Evolutionary conservation across 1,140 invertebrate species (phyloP).

Genomic region (Drosophila kurseongensis): DNA sequence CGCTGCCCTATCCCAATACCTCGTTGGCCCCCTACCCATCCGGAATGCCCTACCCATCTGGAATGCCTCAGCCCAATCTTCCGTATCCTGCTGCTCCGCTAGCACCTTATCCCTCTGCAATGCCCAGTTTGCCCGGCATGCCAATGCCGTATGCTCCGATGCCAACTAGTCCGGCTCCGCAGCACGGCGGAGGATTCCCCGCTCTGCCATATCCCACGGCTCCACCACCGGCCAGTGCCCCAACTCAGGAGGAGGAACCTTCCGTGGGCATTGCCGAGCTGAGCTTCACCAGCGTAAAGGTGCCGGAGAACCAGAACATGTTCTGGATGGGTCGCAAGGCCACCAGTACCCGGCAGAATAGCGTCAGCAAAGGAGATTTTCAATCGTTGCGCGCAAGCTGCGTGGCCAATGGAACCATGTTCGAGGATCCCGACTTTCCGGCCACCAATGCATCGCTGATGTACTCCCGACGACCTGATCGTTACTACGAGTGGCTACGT

Average conservation of each 20-base stretch:
- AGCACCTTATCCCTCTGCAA: conserved; percentile 43
- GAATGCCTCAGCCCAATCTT: conserved; percentile 44
- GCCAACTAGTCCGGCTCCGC: conserved; percentile 56
- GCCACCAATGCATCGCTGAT: conserved; percentile 91
- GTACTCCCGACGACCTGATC: conserved; percentile 90
- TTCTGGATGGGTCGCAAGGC: conserved; percentile 78
- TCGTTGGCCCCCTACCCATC: conserved; percentile 41
- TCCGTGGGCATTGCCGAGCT: conserved; percentile 71
- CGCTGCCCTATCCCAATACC: conserved; percentile 54
- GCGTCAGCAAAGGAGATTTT: conserved; percentile 87
- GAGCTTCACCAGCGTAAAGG: conserved; percentile 77
- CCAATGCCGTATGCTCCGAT: conserved; percentile 71
- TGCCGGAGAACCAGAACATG: conserved; percentile 79
- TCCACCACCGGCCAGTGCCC: conserved; percentile 54
- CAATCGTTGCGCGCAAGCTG: conserved; percentile 89
- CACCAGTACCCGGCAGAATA: conserved; percentile 49
- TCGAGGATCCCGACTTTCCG: conserved; percentile 95
- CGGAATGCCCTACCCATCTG: conserved; percentile 24
- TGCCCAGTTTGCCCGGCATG: conserved; percentile 66
- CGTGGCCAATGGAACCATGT: conserved; percentile 89
- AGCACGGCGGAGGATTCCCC: conserved; percentile 52
- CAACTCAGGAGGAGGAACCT: conserved; percentile 66
- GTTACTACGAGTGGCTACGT: conserved; percentile 93
- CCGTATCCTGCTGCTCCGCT: conserved; percentile 63
- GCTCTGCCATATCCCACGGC: conserved; percentile 56